phyloP scores from a whole-genome alignment of 2,888 invertebrate genomes.

The Tinea semifulvella region DNA sequence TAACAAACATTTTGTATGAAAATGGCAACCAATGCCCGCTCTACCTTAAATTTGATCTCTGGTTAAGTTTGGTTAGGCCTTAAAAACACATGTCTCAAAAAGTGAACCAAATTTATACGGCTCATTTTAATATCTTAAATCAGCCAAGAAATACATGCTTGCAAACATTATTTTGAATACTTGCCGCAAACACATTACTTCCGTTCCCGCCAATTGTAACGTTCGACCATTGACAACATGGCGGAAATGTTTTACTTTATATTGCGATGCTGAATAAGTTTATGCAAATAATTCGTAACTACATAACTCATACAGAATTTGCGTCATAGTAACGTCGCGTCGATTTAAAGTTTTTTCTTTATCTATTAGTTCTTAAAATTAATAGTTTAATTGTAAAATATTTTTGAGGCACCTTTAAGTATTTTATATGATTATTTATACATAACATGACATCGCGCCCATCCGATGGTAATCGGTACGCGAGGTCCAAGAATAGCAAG shows the following conservation, averaged over 20 bases:
- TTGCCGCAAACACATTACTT: constrained; percentile 27
- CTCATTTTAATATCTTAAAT: constrained; percentile 15
- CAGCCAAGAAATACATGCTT: constrained; percentile 10
- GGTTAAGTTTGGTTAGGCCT: too few species aligned
- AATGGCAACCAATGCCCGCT: too few species aligned
- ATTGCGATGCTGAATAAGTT: constrained; percentile 34
- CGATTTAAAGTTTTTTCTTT: constrained; percentile 27
- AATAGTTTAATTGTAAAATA: too few species aligned
- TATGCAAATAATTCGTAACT: constrained; percentile 36
- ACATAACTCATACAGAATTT: constrained; percentile 33
- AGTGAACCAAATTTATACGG: constrained; percentile 15
- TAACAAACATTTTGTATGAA: too few species aligned
- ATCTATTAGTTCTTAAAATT: too few species aligned
- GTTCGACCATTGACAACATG: constrained; percentile 31
- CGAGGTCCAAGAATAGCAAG: too few species aligned
- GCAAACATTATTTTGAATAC: constrained; percentile 13
- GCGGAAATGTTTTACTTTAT: constrained; percentile 31
- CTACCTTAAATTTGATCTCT: too few species aligned
- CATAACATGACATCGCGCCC: too few species aligned
- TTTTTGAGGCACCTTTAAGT: too few species aligned
- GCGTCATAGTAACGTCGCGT: constrained; percentile 38
- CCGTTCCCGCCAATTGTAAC: constrained; percentile 27
- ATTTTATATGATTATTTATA: too few species aligned
- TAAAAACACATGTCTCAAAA: constrained; percentile 9
- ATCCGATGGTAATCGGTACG: too few species aligned